Conservation (phyloP, 2,888 invertebrate genomes). For the Sarcophaga carnaria region DNA sequence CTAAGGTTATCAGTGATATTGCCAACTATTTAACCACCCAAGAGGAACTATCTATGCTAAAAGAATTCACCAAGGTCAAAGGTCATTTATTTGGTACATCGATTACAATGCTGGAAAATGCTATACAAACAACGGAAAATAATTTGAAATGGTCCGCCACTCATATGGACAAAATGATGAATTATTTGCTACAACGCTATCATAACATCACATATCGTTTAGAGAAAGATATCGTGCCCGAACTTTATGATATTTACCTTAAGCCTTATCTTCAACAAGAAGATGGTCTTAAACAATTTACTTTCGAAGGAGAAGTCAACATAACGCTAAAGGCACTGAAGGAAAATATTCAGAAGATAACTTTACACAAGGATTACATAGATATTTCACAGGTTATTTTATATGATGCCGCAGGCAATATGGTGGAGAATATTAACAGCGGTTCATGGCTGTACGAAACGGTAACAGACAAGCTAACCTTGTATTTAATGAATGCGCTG, state of each 20-base stretch:
- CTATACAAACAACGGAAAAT: conserved; percentile 74
- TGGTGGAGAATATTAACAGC: conserved; percentile 46
- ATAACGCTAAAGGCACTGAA: conserved; percentile 82
- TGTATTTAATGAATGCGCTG: conserved; percentile 77
- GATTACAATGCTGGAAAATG: conserved; percentile 72
- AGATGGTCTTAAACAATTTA: conserved; percentile 71
- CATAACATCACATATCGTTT: conserved; percentile 73
- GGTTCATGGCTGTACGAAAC: conserved; percentile 70
- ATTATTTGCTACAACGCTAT: conserved; percentile 68
- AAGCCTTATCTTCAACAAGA: conserved; percentile 81
- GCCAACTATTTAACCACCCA: conserved; percentile 77
- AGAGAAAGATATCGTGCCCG: conserved; percentile 82
- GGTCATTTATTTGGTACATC: conserved; percentile 74
- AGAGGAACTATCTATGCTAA: conserved; percentile 72
- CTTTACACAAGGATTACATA: conserved; percentile 81
- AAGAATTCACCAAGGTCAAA: conserved; percentile 72
- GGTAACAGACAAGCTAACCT: conserved; percentile 81
- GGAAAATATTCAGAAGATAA: conserved; percentile 81
- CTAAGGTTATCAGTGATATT: conserved; percentile 77
- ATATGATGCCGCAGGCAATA: conserved; percentile 30
- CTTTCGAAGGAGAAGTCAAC: conserved; percentile 77
- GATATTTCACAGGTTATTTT: conserved; percentile 70
- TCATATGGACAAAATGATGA: conserved; percentile 73
- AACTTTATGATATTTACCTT: conserved; percentile 83
- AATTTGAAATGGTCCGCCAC: conserved; percentile 78